Conservation (phyloP, 1,140 invertebrate species). For the Leptopilina boulardi region DNA sequence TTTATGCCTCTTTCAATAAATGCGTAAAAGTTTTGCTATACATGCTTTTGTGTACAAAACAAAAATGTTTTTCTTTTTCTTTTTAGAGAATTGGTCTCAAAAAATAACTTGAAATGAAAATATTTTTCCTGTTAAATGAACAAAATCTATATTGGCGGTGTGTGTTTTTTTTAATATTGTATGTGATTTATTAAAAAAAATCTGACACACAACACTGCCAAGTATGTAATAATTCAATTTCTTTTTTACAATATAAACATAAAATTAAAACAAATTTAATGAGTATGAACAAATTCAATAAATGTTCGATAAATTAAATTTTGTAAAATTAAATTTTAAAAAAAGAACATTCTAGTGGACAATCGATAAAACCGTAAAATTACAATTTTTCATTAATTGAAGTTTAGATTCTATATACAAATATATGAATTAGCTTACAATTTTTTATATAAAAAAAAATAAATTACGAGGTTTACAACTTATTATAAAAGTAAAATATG, state of each 20-base stretch:
- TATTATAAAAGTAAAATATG: conserved; percentile 33
- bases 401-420: not conserved
- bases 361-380: not conserved
- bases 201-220: too few relatives aligned
- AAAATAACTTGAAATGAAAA: too few relatives aligned
- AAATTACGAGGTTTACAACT: conserved; percentile 40
- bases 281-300: conserved; percentile 17
- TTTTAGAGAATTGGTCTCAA: conserved; percentile 12
- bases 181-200: too few relatives aligned
- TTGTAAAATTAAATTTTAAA: conserved; percentile 30
- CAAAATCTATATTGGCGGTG: too few relatives aligned
- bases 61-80: not conserved
- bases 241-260: too few relatives aligned
- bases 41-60: not conserved
- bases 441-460: conserved; percentile 12
- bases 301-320: conserved; percentile 44
- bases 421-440: conserved; percentile 14
- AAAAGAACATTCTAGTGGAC: conserved; percentile 14
- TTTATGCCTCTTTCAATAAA: conserved; percentile 20
- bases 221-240: too few relatives aligned
- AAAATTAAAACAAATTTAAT: too few relatives aligned
- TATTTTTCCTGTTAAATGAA: too few relatives aligned
- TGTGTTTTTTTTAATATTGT: too few relatives aligned
- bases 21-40: not conserved
- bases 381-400: not conserved